Evolutionary conservation across 2,113 vertebrate genomes (phyloP).

Genomic region (Solea solea): DNA sequence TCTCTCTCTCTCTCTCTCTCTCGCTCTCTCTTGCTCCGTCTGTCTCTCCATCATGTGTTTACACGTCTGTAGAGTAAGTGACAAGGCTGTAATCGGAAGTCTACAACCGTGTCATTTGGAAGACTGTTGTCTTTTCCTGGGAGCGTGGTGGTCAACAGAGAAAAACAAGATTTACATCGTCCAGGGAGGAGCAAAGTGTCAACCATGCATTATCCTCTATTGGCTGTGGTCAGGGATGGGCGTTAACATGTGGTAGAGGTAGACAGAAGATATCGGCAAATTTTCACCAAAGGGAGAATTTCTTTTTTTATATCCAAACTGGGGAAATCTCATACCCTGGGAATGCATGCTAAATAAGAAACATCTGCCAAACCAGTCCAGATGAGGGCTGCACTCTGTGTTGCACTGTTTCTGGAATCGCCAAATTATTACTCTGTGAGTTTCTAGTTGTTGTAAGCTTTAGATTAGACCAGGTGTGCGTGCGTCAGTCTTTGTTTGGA

Average conservation of each 20-base stretch:
- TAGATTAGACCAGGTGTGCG: slow-evolving; percentile 15
- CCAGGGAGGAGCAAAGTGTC: slow-evolving; percentile 63
- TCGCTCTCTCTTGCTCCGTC: slow-evolving; percentile 16
- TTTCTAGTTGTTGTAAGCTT: not conserved
- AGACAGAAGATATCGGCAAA: slow-evolving; percentile 27
- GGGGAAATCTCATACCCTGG: not conserved
- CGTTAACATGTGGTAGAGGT: slow-evolving; percentile 60
- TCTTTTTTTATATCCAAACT: slow-evolving; percentile 44
- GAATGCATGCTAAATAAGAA: slow-evolving; percentile 12
- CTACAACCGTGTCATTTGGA: slow-evolving; percentile 81
- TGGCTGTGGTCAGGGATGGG: slow-evolving; percentile 68
- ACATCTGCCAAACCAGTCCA: not conserved
- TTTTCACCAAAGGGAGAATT: slow-evolving; percentile 28
- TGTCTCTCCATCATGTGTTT: slow-evolving; percentile 67
- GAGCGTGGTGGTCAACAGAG: slow-evolving; percentile 71
- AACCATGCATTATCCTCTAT: slow-evolving; percentile 74
- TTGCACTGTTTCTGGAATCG: not conserved
- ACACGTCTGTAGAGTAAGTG: slow-evolving; percentile 68
- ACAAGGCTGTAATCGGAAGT: slow-evolving; percentile 83
- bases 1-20: slow-evolving; percentile 2
- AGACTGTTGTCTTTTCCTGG: slow-evolving; percentile 78
- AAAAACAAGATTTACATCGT: slow-evolving; percentile 80
- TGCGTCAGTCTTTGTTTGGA: slow-evolving; percentile 32
- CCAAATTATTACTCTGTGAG: not conserved
- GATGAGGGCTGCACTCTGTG: not conserved